phyloP scores from a whole-genome alignment of 2,113 vertebrate species.

The Psilopsiagon aurifrons region DNA sequence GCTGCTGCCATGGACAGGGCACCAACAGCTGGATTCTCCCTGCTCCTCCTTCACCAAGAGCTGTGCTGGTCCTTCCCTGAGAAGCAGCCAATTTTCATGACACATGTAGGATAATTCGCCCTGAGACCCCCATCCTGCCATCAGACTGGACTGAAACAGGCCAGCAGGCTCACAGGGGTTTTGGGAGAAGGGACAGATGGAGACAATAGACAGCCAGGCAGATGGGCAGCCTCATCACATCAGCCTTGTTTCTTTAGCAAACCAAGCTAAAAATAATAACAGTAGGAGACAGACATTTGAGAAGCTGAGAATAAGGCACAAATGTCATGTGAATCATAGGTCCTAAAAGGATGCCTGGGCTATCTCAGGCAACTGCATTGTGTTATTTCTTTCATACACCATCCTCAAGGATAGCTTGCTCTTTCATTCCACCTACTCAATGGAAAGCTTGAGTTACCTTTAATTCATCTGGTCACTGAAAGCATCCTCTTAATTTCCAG shows the following conservation, averaged over 20 bases:
- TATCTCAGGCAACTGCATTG: neutral
- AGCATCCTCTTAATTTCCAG: neutral
- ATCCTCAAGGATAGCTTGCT: constrained; percentile 27
- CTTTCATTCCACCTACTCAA: constrained; percentile 6
- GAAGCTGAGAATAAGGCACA: constrained; percentile 22
- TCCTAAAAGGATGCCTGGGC: neutral
- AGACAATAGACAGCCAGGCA: neutral
- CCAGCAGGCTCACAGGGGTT: neutral
- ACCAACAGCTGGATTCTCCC: neutral
- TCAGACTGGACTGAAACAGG: neutral
- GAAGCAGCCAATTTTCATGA: neutral
- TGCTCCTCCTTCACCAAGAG: neutral
- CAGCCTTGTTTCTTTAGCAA: neutral
- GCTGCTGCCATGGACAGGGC: neutral
- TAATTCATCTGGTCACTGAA: neutral
- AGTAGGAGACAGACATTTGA: neutral
- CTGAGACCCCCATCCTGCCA: neutral
- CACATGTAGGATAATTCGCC: neutral
- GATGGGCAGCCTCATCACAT: neutral
- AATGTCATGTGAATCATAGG: constrained; percentile 48
- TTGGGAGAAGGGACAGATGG: neutral
- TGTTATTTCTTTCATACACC: neutral
- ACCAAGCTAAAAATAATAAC: constrained; percentile 23
- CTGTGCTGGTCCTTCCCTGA: fast-evolving
- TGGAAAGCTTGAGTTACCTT: neutral